Base-by-base conservation (phyloP, 2,797 vertebrate genomes). In the Poeciliopsis presidionis region DNA sequence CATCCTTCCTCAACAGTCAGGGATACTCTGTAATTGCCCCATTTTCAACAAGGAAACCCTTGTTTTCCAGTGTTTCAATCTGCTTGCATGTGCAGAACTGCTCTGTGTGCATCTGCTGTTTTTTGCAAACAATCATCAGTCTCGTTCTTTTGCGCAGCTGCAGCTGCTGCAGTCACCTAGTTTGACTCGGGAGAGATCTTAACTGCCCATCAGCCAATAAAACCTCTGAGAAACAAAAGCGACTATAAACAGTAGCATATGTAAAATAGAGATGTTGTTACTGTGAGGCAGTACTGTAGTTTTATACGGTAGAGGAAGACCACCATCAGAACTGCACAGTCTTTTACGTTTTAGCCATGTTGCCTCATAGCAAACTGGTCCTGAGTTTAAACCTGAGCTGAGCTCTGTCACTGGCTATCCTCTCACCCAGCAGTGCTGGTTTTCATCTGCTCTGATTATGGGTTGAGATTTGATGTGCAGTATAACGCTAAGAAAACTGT, bases 61-160 rank as follows among this genome's bases (percentile, higher is more conserved):
- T 93, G 90, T 94, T 92, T 90, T 87, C 77, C 83, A 86, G 84
- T 90, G 20, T 89, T 88, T 76, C 84, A 86, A 82, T 90, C 22
- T 90, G 91, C 89, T 88, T 87, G 73, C 90, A 85, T 89, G 80
- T 82, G 88, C 87, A 90, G 72, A 89, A 86, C 83, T 65, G 46
- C 47, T 72, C 72, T 73, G 53, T 82, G 77, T 72, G 70, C 72
- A 53, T 78, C 22, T 81, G 61, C 63, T 75, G 69, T 67, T 30
- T 30, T 70, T 77, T 81, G 81, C 75, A 88, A 83, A 57, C 73
- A 74, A 74, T 93, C 86, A 87, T 91, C 89, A 86, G 79, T 77
- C 80, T 91, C 83, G 87, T 92, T 93, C 90, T 90, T 63, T 80
- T 90, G 85, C 87, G 88, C 94, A 95, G 93, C 94, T 95, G 91